Evolutionary conservation across 2,113 vertebrate genomes (phyloP).

Genomic region (Plestiodon gilberti): DNA sequence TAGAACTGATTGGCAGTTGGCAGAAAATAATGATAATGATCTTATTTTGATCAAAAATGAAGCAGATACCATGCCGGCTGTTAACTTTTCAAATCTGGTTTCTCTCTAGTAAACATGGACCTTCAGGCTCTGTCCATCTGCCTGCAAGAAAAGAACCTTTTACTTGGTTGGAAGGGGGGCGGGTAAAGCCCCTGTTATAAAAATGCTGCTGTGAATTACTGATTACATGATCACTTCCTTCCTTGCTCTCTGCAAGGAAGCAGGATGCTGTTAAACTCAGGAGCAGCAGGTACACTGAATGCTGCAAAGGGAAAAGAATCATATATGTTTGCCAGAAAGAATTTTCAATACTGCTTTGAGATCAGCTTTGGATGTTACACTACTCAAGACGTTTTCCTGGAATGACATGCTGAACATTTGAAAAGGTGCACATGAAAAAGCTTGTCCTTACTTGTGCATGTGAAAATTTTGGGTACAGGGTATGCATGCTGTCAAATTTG

Average conservation of each 20-base stretch:
- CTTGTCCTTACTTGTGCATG: not conserved
- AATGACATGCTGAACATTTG: not conserved
- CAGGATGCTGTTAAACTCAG: conserved; percentile 15
- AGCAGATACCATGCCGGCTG: conserved; percentile 73
- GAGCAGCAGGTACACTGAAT: conserved; percentile 35
- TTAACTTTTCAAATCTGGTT: conserved; percentile 78
- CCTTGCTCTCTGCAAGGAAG: conserved; percentile 62
- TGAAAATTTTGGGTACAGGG: not conserved
- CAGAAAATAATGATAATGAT: conserved; percentile 77
- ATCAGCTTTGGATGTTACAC: not conserved
- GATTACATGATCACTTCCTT: conserved; percentile 53
- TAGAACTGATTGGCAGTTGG: conserved; percentile 78
- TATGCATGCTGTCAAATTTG: not conserved
- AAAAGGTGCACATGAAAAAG: not conserved
- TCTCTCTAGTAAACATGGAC: conserved; percentile 76
- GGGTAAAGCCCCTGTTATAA: conserved; percentile 58
- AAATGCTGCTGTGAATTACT: conserved; percentile 65
- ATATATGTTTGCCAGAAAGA: not conserved
- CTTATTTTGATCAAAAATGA: conserved; percentile 76
- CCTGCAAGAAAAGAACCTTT: conserved; percentile 67
- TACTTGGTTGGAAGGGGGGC: not conserved
- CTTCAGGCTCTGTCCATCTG: conserved; percentile 80
- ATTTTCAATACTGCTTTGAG: not conserved
- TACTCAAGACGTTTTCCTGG: not conserved
- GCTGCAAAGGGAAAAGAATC: not conserved